Percentiles rank a stretch among this genome's conserved stretches.
Conservation (phyloP, 1,140 invertebrate species). For the Drosophila pectinifera region DNA sequence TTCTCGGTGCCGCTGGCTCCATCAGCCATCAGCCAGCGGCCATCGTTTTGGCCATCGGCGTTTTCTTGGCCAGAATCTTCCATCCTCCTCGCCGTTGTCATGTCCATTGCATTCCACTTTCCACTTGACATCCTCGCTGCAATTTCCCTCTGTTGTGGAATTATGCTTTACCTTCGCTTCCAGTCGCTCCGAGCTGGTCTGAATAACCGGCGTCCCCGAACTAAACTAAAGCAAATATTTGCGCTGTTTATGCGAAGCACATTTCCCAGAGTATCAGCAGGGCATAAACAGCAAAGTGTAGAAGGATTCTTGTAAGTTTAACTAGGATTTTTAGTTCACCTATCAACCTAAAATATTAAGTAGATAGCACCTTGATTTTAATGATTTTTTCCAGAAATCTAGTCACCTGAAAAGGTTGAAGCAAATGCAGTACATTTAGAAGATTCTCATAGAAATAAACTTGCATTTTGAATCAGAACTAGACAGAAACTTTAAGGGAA, state of each 20-base stretch:
- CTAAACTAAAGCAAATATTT: slow-evolving; percentile 71
- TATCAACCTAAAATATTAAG: no score
- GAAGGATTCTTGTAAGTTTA: no score
- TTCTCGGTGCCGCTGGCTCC: slow-evolving; percentile 24
- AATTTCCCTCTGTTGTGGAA: slow-evolving; percentile 77
- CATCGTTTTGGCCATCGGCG: slow-evolving; percentile 24
- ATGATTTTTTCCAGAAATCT: no score
- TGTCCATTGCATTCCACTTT: slow-evolving; percentile 72
- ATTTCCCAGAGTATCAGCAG: background rate
- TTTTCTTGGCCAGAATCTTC: slow-evolving; percentile 28
- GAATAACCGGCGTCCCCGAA: slow-evolving; percentile 54
- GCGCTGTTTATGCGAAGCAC: slow-evolving; percentile 30
- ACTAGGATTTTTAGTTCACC: no score
- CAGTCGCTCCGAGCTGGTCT: slow-evolving; percentile 27
- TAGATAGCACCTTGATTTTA: no score
- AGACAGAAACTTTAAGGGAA: background rate
- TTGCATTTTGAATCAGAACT: no score
- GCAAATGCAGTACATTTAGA: no score
- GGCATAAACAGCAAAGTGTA: no score
- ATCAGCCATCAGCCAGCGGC: slow-evolving; percentile 42
- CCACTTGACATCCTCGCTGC: slow-evolving; percentile 77
- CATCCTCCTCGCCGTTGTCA: slow-evolving; percentile 50
- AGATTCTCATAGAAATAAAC: no score
- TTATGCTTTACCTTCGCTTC: slow-evolving; percentile 61
- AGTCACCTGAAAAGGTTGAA: no score